These are phyloP conservation scores for Engraulis encrasicolus DNA, from an alignment of 2,113 vertebrate genomes.

Conservation along the genomic window DNA sequence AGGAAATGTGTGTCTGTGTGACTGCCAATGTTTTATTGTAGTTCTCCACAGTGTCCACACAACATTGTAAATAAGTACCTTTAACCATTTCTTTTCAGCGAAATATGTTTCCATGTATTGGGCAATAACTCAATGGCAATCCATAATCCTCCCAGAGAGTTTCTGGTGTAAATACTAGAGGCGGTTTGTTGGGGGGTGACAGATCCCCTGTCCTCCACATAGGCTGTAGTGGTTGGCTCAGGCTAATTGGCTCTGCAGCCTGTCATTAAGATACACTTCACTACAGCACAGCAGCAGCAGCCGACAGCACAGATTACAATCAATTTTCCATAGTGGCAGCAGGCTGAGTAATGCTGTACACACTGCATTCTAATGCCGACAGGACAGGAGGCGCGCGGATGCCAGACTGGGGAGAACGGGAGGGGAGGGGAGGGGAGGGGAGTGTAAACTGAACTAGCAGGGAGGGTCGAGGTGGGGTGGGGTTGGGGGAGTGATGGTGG, in stretches of 20 bases:
- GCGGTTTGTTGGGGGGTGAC: background rate
- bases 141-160: background rate
- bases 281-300: background rate
- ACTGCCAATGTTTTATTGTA: too few relatives aligned
- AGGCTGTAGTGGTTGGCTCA: background rate
- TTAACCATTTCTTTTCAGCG: background rate
- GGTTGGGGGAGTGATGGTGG: slow-evolving; percentile 39
- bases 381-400: too few relatives aligned
- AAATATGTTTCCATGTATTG: background rate
- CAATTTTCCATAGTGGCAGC: slow-evolving; percentile 55
- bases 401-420: slow-evolving; percentile 50
- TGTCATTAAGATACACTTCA: slow-evolving; percentile 21
- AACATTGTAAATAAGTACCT: too few relatives aligned
- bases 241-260: slow-evolving; percentile 23
- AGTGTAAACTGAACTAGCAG: too few relatives aligned
- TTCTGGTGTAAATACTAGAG: background rate
- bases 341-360: slow-evolving; percentile 58
- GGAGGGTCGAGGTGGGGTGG: slow-evolving; percentile 46
- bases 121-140: background rate
- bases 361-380: slow-evolving; percentile 58
- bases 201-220: slow-evolving; percentile 33
- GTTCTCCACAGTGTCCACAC: too few relatives aligned
- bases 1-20: too few relatives aligned
- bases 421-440: too few relatives aligned
- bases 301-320: slow-evolving; percentile 52